Evolutionary conservation across 2,113 vertebrate genomes (phyloP).

Genomic region (Heterochromis multidens): DNA sequence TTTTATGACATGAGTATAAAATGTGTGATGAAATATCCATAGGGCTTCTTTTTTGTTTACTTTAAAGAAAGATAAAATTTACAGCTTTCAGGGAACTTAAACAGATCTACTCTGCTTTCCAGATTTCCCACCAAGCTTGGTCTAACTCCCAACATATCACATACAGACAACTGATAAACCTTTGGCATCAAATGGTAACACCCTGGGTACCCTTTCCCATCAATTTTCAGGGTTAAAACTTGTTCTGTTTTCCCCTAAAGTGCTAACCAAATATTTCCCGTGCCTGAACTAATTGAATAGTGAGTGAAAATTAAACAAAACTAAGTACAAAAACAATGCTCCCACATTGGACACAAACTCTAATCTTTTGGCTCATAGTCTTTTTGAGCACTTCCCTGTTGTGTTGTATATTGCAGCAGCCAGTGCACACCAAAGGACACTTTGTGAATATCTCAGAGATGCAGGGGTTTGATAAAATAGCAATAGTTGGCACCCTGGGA

Average conservation of each 20-base stretch:
- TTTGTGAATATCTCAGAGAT: no score
- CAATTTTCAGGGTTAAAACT: no score
- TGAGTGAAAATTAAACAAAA: no score
- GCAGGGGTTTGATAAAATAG: background rate
- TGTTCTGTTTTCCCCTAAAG: no score
- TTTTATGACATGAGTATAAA: background rate
- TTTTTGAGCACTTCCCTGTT: background rate
- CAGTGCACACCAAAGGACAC: background rate
- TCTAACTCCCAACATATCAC: background rate
- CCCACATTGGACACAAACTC: background rate
- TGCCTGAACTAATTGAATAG: no score
- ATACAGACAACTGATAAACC: no score
- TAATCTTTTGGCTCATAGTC: background rate
- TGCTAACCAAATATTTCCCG: no score
- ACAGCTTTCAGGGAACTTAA: background rate
- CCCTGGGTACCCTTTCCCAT: no score
- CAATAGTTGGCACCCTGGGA: background rate
- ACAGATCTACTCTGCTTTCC: background rate
- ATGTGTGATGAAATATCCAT: background rate
- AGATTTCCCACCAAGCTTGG: background rate
- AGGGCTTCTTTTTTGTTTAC: background rate
- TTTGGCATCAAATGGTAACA: no score
- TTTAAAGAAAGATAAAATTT: background rate
- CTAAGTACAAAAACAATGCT: background rate
- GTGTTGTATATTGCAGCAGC: fast-evolving